phyloP scores from a whole-genome alignment of 2,113 vertebrate species.

The Microtus ochrogaster region DNA sequence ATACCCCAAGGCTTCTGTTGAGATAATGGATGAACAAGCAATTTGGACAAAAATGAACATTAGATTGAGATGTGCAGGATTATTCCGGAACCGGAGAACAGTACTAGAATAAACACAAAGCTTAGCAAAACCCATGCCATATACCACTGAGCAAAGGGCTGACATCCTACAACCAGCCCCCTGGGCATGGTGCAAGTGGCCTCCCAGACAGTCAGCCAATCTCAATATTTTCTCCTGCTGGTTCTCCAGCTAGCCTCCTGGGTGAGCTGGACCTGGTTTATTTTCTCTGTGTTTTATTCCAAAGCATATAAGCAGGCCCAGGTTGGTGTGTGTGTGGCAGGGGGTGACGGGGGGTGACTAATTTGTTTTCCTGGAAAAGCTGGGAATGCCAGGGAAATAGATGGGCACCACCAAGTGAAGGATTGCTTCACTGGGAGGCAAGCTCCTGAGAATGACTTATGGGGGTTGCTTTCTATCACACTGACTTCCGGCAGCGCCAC shows the following conservation, averaged over 20 bases:
- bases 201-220: constrained; percentile 41
- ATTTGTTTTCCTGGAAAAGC: constrained; percentile 26
- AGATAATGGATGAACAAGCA: neutral
- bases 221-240: constrained; percentile 61
- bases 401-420: neutral
- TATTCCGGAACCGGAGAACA: constrained; percentile 5
- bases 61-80: neutral
- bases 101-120: neutral
- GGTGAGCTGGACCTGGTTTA: constrained; percentile 31
- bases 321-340: neutral
- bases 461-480: neutral
- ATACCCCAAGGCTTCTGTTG: neutral
- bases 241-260: constrained; percentile 21
- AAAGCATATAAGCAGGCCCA: constrained; percentile 58
- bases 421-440: neutral
- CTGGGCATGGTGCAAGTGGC: neutral
- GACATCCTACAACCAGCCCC: neutral
- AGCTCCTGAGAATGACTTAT: accelerated
- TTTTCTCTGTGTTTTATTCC: constrained; percentile 53
- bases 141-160: accelerated
- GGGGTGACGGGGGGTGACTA: neutral
- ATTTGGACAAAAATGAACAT: neutral
- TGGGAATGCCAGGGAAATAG: neutral
- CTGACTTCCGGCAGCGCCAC: accelerated
- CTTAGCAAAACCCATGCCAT: neutral